Conservation (phyloP, 2,888 invertebrate genomes). For the Sinopyrophorus schimmeli region DNA sequence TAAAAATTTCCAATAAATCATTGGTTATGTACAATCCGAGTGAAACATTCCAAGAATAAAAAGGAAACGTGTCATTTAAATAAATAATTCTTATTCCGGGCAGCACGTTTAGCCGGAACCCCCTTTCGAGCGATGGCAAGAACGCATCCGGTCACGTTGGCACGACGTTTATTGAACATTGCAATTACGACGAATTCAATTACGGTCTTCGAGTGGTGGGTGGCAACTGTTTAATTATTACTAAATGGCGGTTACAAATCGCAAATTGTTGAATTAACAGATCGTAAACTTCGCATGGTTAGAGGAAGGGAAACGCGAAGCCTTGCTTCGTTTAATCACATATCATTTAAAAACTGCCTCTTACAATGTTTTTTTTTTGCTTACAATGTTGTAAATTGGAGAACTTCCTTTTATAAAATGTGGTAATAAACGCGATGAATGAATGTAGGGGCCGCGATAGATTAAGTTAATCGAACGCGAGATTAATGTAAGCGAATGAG, state of each 20-base stretch:
- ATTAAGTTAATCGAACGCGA: too few relatives aligned
- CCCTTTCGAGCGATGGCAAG: slow-evolving; percentile 21
- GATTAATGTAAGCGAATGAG: too few relatives aligned
- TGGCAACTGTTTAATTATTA: slow-evolving; percentile 24
- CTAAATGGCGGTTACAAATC: slow-evolving; percentile 6
- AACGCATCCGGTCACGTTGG: slow-evolving; percentile 31
- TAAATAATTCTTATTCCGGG: slow-evolving; percentile 30
- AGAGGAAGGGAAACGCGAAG: slow-evolving; percentile 2
- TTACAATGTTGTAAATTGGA: too few relatives aligned
- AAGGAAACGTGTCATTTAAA: slow-evolving; percentile 18
- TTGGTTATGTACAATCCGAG: slow-evolving; percentile 7
- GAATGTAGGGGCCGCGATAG: too few relatives aligned
- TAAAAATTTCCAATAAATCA: slow-evolving; percentile 15
- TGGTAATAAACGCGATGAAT: too few relatives aligned
- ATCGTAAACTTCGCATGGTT: slow-evolving; percentile 5
- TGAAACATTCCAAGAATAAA: slow-evolving; percentile 14
- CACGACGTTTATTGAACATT: slow-evolving; percentile 23
- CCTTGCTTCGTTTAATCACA: too few relatives aligned
- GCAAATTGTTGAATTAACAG: slow-evolving; percentile 10
- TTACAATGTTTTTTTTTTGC: too few relatives aligned
- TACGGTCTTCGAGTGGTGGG: slow-evolving; percentile 17
- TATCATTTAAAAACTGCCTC: too few relatives aligned
- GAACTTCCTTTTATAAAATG: too few relatives aligned
- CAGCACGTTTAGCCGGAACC: slow-evolving; percentile 29
- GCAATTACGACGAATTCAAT: slow-evolving; percentile 27